A percentile compares a stretch with the other conserved stretches of the same genome.
Conservation (phyloP, 1,140 invertebrate species). For the Muscidifurax raptorellus region DNA sequence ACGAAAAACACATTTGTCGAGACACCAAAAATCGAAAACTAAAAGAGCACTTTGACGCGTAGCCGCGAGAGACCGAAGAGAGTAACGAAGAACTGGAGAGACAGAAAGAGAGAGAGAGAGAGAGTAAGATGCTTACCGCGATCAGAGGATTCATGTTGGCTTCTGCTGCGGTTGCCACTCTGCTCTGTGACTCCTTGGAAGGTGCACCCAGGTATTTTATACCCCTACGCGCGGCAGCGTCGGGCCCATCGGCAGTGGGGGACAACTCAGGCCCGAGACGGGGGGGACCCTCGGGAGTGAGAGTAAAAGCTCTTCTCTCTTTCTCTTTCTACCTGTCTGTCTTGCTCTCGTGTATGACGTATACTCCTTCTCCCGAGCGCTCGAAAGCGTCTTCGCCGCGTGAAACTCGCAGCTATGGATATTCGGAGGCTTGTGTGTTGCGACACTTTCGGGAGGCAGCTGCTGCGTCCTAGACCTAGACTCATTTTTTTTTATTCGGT, state of each 20-base stretch:
- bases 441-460: slow-evolving; percentile 32
- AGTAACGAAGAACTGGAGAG: slow-evolving; percentile 5
- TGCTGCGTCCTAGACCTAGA: slow-evolving; percentile 71
- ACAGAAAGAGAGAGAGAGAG: neutral
- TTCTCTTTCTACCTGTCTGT: slow-evolving; percentile 56
- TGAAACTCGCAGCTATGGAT: slow-evolving; percentile 34
- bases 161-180: slow-evolving; percentile 72
- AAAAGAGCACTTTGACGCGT: neutral
- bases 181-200: slow-evolving; percentile 73
- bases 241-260: slow-evolving; percentile 46
- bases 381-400: slow-evolving; percentile 30
- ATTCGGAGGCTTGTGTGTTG: slow-evolving; percentile 24
- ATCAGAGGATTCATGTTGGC: slow-evolving; percentile 75
- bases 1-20: too few species aligned
- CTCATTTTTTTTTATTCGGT: slow-evolving; percentile 45
- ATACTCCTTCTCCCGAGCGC: neutral
- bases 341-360: slow-evolving; percentile 11
- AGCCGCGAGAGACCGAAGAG: neutral
- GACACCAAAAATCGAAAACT: neutral
- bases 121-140: slow-evolving; percentile 71
- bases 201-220: slow-evolving; percentile 73
- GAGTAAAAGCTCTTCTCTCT: slow-evolving; percentile 68
- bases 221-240: slow-evolving; percentile 65
- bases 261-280: slow-evolving; percentile 51
- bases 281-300: slow-evolving; percentile 66